Evolutionary conservation across 1,140 invertebrate species (phyloP).

Genomic region (Ladona fulva): DNA sequence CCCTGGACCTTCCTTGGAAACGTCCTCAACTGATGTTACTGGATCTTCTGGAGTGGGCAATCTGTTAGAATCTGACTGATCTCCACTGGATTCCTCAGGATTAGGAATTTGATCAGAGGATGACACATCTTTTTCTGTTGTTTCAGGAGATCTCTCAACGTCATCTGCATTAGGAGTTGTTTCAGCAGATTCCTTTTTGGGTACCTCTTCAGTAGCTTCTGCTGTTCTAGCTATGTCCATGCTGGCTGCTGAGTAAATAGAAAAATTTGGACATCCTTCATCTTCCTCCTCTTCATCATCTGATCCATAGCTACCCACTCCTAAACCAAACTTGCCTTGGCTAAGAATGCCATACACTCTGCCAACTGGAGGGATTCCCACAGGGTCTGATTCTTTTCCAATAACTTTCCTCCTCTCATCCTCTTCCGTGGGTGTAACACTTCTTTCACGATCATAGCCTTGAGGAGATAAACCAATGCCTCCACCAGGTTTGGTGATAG

Average conservation of each 20-base stretch:
- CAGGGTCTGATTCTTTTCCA: background rate
- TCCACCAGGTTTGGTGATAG: conserved; percentile 12
- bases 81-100: background rate
- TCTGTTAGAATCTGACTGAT: background rate
- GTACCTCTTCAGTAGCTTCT: conserved; percentile 18
- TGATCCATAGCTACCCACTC: background rate
- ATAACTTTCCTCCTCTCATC: conserved; percentile 1
- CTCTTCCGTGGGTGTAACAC: background rate
- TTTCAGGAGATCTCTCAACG: background rate
- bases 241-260: conserved; percentile 68
- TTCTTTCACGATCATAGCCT: background rate
- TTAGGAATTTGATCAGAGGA: background rate
- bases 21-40: background rate
- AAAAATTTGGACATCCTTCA: conserved; percentile 72
- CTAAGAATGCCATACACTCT: background rate
- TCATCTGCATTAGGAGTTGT: conserved; percentile 16
- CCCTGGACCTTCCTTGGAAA: background rate
- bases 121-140: background rate
- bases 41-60: background rate
- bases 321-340: background rate
- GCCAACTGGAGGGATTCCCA: background rate
- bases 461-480: conserved; percentile 21
- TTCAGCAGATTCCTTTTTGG: conserved; percentile 1
- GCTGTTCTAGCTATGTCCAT: conserved; percentile 56
- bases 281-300: conserved; percentile 48